phyloP scores from a whole-genome alignment of 2,888 invertebrate species.

The Drosophila limbata region DNA sequence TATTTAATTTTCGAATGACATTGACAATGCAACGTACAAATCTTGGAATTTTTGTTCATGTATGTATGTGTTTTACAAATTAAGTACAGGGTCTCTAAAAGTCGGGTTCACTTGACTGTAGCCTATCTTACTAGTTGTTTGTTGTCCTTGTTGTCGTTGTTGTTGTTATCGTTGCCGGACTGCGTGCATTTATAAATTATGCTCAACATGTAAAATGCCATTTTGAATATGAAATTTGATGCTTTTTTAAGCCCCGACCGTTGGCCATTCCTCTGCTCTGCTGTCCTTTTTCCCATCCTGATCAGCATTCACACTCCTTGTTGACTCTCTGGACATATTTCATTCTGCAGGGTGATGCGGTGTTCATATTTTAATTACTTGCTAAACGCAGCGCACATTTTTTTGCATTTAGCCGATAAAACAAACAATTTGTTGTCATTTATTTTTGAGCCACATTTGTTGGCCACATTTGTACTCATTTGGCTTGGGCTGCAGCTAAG shows the following conservation, averaged over 20 bases:
- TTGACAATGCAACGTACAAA: too few relatives aligned
- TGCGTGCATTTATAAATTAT: conserved; percentile 85
- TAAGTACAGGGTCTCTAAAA: background rate
- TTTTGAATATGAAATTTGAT: conserved; percentile 86
- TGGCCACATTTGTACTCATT: conserved; percentile 66
- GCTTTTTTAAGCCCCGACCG: conserved; percentile 80
- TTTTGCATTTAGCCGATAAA: conserved; percentile 49
- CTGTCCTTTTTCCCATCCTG: conserved; percentile 1
- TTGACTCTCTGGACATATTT: conserved; percentile 57
- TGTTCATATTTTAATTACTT: conserved; percentile 72
- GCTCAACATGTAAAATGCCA: conserved; percentile 85
- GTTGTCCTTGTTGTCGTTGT: conserved; percentile 27
- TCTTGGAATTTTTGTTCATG: too few relatives aligned
- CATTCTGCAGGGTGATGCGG: conserved; percentile 23
- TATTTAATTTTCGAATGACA: too few relatives aligned
- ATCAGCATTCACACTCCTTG: conserved; percentile 38
- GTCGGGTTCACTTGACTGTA: background rate
- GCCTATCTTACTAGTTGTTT: conserved; percentile 20
- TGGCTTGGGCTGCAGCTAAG: conserved; percentile 1
- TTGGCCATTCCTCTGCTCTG: conserved; percentile 12
- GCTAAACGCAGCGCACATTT: conserved; percentile 67
- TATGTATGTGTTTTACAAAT: background rate
- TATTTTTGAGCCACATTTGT: conserved; percentile 29
- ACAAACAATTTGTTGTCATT: conserved; percentile 62
- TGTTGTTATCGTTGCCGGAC: conserved; percentile 29